Base-by-base conservation (phyloP, 35 echinoderm and acorn worm genomes). In the Heliocidaris erythrogramma region DNA sequence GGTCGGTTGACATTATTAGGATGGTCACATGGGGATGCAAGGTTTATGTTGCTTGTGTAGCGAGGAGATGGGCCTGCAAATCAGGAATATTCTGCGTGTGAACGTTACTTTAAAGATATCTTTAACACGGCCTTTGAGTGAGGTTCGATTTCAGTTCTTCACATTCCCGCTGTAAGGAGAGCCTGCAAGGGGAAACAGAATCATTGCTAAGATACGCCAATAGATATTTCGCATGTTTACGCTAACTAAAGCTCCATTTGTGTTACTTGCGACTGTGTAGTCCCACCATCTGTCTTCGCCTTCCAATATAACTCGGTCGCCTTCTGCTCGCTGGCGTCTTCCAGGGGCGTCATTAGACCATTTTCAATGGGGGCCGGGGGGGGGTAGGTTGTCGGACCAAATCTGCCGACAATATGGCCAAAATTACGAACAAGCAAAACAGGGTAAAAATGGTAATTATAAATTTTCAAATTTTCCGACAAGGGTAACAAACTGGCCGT, bases 71-170 rank as follows among this genome's bases (percentile, higher is more conserved):
- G 27, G 2, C 17, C 18, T 78, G 7, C 65, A 78, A 78, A 5
- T 78, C 65, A 27, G 2, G 21, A 78, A 2, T 78, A 18, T 78
- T 4, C 2, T 17, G 65, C 65, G 17, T 78, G 65, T 78, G 65
- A 78, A 78, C 65, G 65, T 78, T 78, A 78, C 65, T 69, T 69
- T 27, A 69, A 27, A 21, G 16, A 69, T 27, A 69, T 69, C 61
- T 69, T 69, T 69, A 69, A 69, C 4, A 69, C 61, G 24, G 65
- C 65, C 27, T 78, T 78, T 78, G 18, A n/a, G 65, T 78, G 27
- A 78, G 65, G 65, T 78, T 78, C 65, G 65, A 78, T 78, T 78
- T 78, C 65, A 78, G 65, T 78, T 78, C 65, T n/a, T 78, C 65
- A 78, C 65, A 78, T 78, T 78, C 65, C 65, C 65, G 27, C 21